Percentiles rank a stretch among this genome's conserved stretches.
Evolutionary conservation across 2,113 vertebrate species (phyloP).

Genomic region (Epinephelus fuscoguttatus): DNA sequence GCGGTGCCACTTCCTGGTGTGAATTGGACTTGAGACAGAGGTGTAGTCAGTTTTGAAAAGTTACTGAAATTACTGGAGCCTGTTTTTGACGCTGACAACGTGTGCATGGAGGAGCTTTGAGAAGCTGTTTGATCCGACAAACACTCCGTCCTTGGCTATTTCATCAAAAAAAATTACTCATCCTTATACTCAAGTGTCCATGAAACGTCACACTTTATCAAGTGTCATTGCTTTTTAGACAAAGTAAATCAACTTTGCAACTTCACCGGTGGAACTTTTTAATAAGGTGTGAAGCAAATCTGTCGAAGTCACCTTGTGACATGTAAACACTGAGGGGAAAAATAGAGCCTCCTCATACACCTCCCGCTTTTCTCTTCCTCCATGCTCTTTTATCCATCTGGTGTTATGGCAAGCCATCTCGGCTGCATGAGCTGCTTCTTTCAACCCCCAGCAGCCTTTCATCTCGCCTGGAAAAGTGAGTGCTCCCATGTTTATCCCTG

Average conservation of each 20-base stretch:
- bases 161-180: too few relatives aligned
- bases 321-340: constrained; percentile 59
- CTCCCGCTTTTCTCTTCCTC: constrained; percentile 40
- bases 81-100: neutral
- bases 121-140: neutral
- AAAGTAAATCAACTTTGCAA: constrained; percentile 36
- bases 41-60: neutral
- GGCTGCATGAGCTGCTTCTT: constrained; percentile 57
- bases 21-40: neutral
- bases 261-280: constrained; percentile 70
- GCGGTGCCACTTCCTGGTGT: neutral
- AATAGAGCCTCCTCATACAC: constrained; percentile 39
- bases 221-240: neutral
- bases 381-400: constrained; percentile 70
- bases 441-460: constrained; percentile 66
- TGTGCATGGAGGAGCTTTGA: neutral
- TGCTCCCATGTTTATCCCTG: constrained; percentile 68
- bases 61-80: neutral
- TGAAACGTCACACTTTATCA: neutral
- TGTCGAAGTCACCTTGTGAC: constrained; percentile 71
- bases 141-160: neutral
- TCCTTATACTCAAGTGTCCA: neutral
- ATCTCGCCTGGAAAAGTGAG: constrained; percentile 65
- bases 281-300: constrained; percentile 74
- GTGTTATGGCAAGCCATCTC: constrained; percentile 58